These are phyloP conservation scores for Hyperoplus immaculatus DNA, from an alignment of 2,797 vertebrate genomes.

Conservation along the genomic window DNA sequence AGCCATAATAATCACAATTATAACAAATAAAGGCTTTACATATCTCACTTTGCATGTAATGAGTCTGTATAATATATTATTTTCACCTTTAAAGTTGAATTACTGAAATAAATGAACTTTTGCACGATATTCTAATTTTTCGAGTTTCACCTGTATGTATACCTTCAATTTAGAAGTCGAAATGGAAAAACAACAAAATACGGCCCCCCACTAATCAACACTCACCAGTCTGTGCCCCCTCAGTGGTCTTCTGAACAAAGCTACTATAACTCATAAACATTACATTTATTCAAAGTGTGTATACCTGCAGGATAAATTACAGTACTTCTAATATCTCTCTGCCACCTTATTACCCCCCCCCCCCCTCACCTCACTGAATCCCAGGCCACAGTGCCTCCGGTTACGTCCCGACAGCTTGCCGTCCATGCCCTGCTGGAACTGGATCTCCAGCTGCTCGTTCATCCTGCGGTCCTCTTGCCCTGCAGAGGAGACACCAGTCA, in stretches of 20 bases:
- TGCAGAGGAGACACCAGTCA: constrained; percentile 78
- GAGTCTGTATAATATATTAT: too few species aligned
- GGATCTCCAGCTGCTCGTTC: constrained; percentile 92
- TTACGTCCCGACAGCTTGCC: constrained; percentile 94
- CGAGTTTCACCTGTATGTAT: too few species aligned
- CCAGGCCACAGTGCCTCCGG: constrained; percentile 94
- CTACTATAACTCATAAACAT: neutral
- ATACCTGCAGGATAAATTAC: neutral
- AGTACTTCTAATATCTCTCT: neutral
- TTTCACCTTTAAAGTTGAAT: too few species aligned
- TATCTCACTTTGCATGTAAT: too few species aligned
- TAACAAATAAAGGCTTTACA: too few species aligned
- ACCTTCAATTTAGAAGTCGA: too few species aligned
- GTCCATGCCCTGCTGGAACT: constrained; percentile 96
- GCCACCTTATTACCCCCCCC: too few species aligned
- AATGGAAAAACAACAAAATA: too few species aligned
- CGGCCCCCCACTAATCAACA: neutral
- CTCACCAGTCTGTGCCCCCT: neutral
- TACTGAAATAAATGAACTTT: too few species aligned
- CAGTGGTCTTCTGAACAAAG: neutral
- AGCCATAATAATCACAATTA: too few species aligned
- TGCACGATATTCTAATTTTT: too few species aligned
- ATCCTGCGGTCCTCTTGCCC: constrained; percentile 94
- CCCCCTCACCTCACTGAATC: constrained; percentile 92
- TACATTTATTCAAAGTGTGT: neutral